Percentiles rank a stretch among this genome's conserved stretches.
Evolutionary conservation across 1,140 invertebrate species (phyloP).

Genomic region (Saccostrea cuccullata): DNA sequence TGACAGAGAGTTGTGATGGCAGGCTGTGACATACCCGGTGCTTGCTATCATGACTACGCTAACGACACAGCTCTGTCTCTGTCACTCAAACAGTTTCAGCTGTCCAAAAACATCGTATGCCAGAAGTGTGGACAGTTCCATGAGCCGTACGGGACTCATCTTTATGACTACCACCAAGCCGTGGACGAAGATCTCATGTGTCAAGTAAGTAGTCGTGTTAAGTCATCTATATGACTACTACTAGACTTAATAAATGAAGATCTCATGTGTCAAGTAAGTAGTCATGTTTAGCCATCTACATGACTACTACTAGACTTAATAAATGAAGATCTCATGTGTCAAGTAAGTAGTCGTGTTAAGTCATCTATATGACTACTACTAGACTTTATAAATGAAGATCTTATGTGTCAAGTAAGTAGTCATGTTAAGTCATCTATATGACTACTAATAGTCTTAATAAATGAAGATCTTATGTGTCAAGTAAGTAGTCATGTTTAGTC

Average conservation of each 20-base stretch:
- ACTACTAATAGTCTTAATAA: too few relatives aligned
- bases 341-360: too few relatives aligned
- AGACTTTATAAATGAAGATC: too few relatives aligned
- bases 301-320: too few relatives aligned
- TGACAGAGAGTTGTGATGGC: background rate
- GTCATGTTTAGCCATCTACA: too few relatives aligned
- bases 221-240: background rate
- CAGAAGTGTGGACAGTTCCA: constrained; percentile 80
- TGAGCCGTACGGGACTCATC: constrained; percentile 78
- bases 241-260: too few relatives aligned
- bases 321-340: too few relatives aligned
- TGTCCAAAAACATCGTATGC: constrained; percentile 68
- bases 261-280: too few relatives aligned
- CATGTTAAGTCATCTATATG: too few relatives aligned
- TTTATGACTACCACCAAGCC: constrained; percentile 81
- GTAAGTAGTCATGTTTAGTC: background rate
- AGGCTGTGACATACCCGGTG: constrained; percentile 1
- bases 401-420: too few relatives aligned
- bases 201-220: background rate
- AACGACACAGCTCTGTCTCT: constrained; percentile 50
- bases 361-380: too few relatives aligned
- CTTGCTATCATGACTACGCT: constrained; percentile 56
- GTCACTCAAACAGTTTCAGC: constrained; percentile 40
- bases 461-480: background rate
- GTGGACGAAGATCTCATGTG: constrained; percentile 80